Conservation (phyloP, 37 sponge, comb jelly and placozoan species). For the Geodia barretti region DNA sequence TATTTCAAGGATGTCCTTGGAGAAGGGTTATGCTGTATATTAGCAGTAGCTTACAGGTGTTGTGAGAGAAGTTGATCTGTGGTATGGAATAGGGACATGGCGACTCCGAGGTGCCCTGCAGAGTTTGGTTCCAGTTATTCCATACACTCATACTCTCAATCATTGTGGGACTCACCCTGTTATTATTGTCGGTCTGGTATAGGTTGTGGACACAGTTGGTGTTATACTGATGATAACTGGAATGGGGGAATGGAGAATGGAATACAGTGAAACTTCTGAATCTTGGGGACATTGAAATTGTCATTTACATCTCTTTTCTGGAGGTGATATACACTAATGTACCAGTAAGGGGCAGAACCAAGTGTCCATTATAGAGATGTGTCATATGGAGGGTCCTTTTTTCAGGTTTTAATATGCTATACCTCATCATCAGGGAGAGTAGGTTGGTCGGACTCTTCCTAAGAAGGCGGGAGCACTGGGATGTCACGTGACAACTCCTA, state of each 20-base stretch:
- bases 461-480: not conserved
- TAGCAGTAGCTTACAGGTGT: not conserved
- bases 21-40: not conserved
- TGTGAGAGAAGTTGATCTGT: not conserved
- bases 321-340: too few species aligned
- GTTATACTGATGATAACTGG: not conserved
- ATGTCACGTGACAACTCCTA: not conserved
- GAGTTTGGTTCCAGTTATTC: not conserved
- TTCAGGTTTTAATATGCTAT: too few species aligned
- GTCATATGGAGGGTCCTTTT: not conserved
- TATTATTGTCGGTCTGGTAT: not conserved
- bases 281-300: too few species aligned
- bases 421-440: not conserved
- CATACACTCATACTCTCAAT: not conserved
- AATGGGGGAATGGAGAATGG: too few species aligned
- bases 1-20: not conserved
- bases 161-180: not conserved
- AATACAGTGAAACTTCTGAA: too few species aligned
- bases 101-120: constrained; percentile 5
- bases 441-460: not conserved
- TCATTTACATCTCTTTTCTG: too few species aligned
- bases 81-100: not conserved
- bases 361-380: too few species aligned
- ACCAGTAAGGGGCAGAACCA: too few species aligned
- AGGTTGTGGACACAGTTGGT: not conserved